A percentile compares a stretch with the other conserved stretches of the same genome.
Conservation (phyloP, 2,888 invertebrate genomes). For the Opisthograptis luteolata region DNA sequence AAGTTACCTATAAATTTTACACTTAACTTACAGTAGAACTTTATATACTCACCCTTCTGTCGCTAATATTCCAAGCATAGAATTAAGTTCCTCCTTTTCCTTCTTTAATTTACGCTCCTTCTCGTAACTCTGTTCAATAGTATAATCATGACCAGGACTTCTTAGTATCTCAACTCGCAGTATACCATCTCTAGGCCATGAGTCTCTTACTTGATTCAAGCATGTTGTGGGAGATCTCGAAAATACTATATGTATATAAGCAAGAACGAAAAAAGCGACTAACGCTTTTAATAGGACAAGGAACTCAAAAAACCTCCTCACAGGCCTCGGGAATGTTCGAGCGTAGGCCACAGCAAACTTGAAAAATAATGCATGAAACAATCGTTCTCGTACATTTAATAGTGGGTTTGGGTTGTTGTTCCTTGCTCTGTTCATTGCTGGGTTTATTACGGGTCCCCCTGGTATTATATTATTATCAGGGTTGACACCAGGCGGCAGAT, state of each 20-base stretch:
- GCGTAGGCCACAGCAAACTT: conserved; percentile 96
- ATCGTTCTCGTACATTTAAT: conserved; percentile 93
- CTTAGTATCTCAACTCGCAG: conserved; percentile 94
- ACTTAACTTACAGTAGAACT: neutral
- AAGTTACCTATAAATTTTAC: no score
- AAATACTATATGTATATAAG: conserved; percentile 97
- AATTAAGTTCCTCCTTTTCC: conserved; percentile 85
- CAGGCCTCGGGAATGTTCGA: conserved; percentile 92
- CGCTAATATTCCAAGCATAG: conserved; percentile 86
- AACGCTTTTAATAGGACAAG: conserved; percentile 90
- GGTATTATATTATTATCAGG: conserved; percentile 80
- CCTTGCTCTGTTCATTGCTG: conserved; percentile 78
- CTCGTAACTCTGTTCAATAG: conserved; percentile 92
- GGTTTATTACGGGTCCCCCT: conserved; percentile 83
- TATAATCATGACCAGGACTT: conserved; percentile 89
- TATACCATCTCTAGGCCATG: conserved; percentile 98
- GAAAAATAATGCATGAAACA: conserved; percentile 98
- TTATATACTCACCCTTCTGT: conserved; percentile 85
- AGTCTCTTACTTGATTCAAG: conserved; percentile 92
- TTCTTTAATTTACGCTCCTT: conserved; percentile 90
- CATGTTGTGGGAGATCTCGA: conserved; percentile 97
- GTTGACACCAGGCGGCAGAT: conserved; percentile 77
- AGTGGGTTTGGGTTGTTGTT: conserved; percentile 90
- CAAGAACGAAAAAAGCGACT: conserved; percentile 93
- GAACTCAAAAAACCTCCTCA: conserved; percentile 93